Conservation (phyloP, 2,888 invertebrate genomes). For the Temnothorax unifasciatus region DNA sequence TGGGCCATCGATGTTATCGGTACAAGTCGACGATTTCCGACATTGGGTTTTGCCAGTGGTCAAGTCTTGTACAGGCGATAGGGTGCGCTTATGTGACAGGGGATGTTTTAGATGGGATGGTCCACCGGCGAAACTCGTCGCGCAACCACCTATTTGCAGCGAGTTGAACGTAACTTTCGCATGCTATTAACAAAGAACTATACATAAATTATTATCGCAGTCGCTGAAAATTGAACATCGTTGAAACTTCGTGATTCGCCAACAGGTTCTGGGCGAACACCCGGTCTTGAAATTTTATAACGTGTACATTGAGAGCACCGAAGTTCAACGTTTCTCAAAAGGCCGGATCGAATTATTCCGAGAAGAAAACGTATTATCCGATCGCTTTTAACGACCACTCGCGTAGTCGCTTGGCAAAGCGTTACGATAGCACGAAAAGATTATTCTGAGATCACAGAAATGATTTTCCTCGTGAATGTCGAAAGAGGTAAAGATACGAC, state of each 20-base stretch:
- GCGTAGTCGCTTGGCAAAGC: background rate
- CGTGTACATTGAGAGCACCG: background rate
- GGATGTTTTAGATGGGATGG: conserved; percentile 13
- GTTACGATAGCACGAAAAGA: background rate
- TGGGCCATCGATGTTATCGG: too few species aligned
- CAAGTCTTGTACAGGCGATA: conserved; percentile 11
- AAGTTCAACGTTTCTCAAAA: background rate
- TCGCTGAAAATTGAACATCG: conserved; percentile 20
- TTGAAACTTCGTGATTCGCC: conserved; percentile 15
- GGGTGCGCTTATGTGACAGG: background rate
- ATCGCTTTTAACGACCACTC: background rate
- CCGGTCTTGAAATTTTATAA: conserved; percentile 15
- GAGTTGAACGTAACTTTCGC: conserved; percentile 29
- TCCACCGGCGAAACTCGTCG: conserved; percentile 20
- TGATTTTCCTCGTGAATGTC: background rate
- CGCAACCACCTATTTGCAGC: conserved; percentile 38
- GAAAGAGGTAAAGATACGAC: background rate
- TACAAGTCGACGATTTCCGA: background rate
- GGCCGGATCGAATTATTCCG: background rate
- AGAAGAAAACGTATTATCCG: background rate
- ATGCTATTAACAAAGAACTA: conserved; percentile 32
- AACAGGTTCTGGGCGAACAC: background rate
- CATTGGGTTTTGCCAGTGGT: background rate
- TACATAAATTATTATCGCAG: conserved; percentile 43
- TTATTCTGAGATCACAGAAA: background rate